Evolutionary conservation across 2,797 vertebrate genomes (phyloP), one percentile per base, ranked within the genome.

Genomic region (Kryptopterus vitreolus): DNA sequence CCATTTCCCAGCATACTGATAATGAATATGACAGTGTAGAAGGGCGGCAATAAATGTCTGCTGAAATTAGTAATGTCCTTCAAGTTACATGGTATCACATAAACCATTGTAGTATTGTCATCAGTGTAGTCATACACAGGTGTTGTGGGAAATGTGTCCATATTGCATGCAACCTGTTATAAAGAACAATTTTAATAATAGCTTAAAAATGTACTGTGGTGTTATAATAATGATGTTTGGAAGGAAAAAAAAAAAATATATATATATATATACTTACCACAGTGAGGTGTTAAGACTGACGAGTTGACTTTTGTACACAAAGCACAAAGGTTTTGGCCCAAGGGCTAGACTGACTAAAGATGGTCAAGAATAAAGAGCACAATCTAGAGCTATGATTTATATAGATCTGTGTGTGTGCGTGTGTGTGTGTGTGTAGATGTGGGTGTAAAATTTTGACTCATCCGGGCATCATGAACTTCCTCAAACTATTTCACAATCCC

Each of bases 1-100:
- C 88, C 84, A 0, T 94, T 94, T n/a, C 92, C 90, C 22, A 90
- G 3, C 3, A 94, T 1, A 57, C 93, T 94, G 73, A 93, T 29
- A 48, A 86, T 16, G 46, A 94, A 94, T 86, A 94, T 90, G 2
- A 90, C 31, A 79, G 89, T 92, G 83, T 89, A 94, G 50, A 94
- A 82, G 43, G 70, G 3, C 0, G 93, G 91, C 0, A 94, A 84
- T 38, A 88, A 55, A 2, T 38, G 35, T 12, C 84, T 77, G 13
- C 85, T 88, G 46, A 94, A 87, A 0, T 16, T 2, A 65, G 81
- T 90, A 12, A 87, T 83, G 0, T 1, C 1, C 0, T 33, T 26
- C 3, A 57, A 26, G 0, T 0, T 0, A 46, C 93, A 94, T 0
- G 46, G 29, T 0, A 52, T 3, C 22, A 29, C 5, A 0, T 4